These are phyloP conservation scores for Eupsilia transversa DNA, from an alignment of 2,888 invertebrate species.

Conservation along the genomic window DNA sequence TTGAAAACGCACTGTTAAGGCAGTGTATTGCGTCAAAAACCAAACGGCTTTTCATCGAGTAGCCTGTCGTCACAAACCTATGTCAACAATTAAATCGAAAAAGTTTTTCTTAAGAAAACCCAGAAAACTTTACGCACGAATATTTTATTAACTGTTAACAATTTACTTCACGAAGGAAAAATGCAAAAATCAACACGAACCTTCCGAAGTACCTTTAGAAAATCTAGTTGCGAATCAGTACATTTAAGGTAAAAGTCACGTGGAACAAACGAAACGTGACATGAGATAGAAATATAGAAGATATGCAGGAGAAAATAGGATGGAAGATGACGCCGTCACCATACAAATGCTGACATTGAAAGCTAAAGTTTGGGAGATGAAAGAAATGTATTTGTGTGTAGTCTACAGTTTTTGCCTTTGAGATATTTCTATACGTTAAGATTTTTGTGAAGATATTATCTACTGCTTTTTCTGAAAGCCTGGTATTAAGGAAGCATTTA, in stretches of 20 bases:
- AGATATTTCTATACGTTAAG: conserved; percentile 44
- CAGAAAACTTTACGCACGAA: background rate
- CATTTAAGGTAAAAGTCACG: conserved; percentile 62
- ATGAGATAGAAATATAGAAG: conserved; percentile 41
- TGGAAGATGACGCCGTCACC: conserved; percentile 42
- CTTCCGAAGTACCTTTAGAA: conserved; percentile 30
- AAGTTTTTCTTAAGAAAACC: background rate
- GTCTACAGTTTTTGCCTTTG: conserved; percentile 43
- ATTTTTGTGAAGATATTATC: conserved; percentile 21
- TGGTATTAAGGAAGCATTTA: background rate
- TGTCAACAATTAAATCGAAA: background rate
- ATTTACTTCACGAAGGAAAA: conserved; percentile 36
- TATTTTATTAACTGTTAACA: conserved; percentile 26
- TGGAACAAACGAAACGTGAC: conserved; percentile 46
- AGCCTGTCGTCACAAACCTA: background rate
- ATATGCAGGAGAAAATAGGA: conserved; percentile 18
- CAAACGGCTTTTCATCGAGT: background rate
- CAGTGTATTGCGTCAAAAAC: background rate
- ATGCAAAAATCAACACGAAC: conserved; percentile 45
- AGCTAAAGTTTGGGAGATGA: conserved; percentile 57
- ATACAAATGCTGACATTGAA: conserved; percentile 64
- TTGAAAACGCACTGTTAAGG: background rate
- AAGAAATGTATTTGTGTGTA: conserved; percentile 55
- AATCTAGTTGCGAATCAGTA: conserved; percentile 53
- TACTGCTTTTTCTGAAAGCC: background rate